Evolutionary conservation across 2,113 vertebrate species (phyloP).

Genomic region (Tragelaphus buxtoni): DNA sequence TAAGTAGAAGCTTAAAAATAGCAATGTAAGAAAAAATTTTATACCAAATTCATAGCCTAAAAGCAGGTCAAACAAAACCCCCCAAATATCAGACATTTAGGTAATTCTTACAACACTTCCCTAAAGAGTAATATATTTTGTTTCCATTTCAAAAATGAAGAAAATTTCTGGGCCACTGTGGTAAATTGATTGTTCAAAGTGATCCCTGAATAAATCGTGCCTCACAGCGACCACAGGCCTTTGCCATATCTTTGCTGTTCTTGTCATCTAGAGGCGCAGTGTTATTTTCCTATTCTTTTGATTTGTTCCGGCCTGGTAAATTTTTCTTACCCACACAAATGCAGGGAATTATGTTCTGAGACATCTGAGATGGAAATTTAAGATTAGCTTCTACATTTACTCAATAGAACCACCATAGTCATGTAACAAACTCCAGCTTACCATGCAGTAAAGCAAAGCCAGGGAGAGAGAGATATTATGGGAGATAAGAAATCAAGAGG

Average conservation of each 20-base stretch:
- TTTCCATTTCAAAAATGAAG: background rate
- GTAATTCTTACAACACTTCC: background rate
- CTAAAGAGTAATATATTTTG: background rate
- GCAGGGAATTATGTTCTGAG: background rate
- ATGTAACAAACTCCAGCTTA: background rate
- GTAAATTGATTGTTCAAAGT: background rate
- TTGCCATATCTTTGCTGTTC: background rate
- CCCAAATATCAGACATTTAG: background rate
- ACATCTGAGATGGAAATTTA: background rate
- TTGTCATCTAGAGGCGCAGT: background rate
- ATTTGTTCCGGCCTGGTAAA: background rate
- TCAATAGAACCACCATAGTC: background rate
- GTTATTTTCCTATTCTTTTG: background rate
- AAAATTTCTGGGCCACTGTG: background rate
- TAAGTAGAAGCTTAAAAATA: conserved; percentile 7
- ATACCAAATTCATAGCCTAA: background rate
- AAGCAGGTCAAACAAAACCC: background rate
- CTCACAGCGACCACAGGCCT: background rate
- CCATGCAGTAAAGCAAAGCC: background rate
- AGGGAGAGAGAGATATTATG: background rate
- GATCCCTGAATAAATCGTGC: background rate
- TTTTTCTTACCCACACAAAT: background rate
- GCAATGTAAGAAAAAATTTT: background rate
- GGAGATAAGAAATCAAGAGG: background rate
- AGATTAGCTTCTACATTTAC: background rate